Evolutionary conservation across 64 coral and sea anemone genomes (phyloP).

Genomic region (Trachythela sp.): DNA sequence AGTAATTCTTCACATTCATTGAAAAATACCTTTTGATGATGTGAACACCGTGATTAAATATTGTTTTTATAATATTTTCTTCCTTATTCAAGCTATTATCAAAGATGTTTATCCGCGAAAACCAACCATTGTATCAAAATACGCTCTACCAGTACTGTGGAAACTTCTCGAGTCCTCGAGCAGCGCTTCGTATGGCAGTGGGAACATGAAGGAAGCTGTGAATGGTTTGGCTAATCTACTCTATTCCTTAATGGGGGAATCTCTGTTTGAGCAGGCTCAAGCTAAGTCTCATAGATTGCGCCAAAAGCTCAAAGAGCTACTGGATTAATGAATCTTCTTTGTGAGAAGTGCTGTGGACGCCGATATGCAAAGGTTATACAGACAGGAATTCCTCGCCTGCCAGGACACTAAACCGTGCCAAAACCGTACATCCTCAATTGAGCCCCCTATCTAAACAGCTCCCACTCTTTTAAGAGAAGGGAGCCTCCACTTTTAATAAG

Average conservation of each 20-base stretch:
- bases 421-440: too few species aligned
- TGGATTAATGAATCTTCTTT: not conserved
- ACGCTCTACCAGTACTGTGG: conserved; percentile 86
- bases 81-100: conserved; percentile 53
- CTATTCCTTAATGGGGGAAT: conserved; percentile 72
- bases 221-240: conserved; percentile 49
- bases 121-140: conserved; percentile 58
- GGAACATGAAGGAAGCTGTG: conserved; percentile 44
- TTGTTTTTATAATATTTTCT: not conserved
- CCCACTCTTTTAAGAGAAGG: too few species aligned
- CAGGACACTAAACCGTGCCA: too few species aligned
- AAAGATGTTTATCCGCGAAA: conserved; percentile 65
- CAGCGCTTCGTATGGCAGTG: conserved; percentile 59
- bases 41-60: not conserved
- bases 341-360: not conserved
- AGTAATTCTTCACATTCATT: not conserved
- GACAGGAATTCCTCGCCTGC: not conserved
- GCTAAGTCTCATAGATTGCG: conserved; percentile 66
- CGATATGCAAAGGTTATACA: not conserved
- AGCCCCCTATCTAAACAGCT: too few species aligned
- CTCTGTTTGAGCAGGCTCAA: conserved; percentile 64
- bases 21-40: not conserved
- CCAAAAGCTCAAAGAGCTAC: conserved; percentile 67
- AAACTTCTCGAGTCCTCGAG: conserved; percentile 58
- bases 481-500: too few species aligned